These are phyloP conservation scores for Ctenochaetus hawaiiensis DNA, from an alignment of 2,797 vertebrate species.

Conservation along the genomic window DNA sequence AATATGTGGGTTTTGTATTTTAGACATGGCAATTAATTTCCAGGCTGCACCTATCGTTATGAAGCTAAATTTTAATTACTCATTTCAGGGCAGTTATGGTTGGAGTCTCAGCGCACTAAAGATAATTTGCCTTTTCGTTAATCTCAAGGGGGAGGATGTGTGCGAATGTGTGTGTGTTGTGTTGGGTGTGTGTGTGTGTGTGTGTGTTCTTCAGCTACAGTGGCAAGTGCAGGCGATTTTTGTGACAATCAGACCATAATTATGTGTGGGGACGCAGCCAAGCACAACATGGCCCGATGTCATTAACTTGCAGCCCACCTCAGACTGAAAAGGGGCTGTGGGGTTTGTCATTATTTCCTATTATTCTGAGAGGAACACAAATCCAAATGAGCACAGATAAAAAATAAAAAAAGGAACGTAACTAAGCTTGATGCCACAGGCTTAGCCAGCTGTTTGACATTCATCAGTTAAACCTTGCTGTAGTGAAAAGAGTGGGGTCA, in stretches of 20 bases:
- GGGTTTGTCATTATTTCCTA: slow-evolving; percentile 82
- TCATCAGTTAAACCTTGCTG: slow-evolving; percentile 75
- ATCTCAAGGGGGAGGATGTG: slow-evolving; percentile 52
- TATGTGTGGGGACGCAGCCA: slow-evolving; percentile 81
- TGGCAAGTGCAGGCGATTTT: slow-evolving; percentile 68
- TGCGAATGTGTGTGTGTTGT: slow-evolving; percentile 5
- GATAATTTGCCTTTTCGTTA: slow-evolving; percentile 78
- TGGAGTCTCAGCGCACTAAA: slow-evolving; percentile 66
- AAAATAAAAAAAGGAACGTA: slow-evolving; percentile 53
- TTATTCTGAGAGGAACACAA: slow-evolving; percentile 80
- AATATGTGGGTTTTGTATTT: slow-evolving; percentile 61
- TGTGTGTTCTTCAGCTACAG: slow-evolving; percentile 51
- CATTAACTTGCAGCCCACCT: slow-evolving; percentile 83
- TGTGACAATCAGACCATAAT: slow-evolving; percentile 85
- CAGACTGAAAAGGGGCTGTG: slow-evolving; percentile 69
- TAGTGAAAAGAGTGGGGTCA: slow-evolving; percentile 75
- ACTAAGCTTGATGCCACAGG: slow-evolving; percentile 68
- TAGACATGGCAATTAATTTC: slow-evolving; percentile 71
- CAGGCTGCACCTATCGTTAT: slow-evolving; percentile 79
- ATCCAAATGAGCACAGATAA: slow-evolving; percentile 71
- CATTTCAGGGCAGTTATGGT: slow-evolving; percentile 79
- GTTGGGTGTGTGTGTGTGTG: slow-evolving; percentile 2
- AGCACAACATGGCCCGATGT: slow-evolving; percentile 78
- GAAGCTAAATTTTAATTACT: slow-evolving; percentile 85
- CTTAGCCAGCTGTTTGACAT: slow-evolving; percentile 76